phyloP scores from a whole-genome alignment of 2,888 invertebrate species.

The Anorthoa munda region DNA sequence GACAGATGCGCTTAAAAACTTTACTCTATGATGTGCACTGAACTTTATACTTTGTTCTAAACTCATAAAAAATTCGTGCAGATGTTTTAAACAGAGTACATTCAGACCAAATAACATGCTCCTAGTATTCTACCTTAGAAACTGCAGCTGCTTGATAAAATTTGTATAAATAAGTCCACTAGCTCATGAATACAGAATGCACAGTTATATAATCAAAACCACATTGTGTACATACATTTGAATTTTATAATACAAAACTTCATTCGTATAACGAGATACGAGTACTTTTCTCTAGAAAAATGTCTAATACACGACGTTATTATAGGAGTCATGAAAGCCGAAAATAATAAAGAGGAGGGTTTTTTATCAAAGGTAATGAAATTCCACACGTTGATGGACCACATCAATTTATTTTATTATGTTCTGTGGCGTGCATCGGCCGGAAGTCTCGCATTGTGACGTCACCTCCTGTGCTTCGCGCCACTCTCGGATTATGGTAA shows the following conservation, averaged over 20 bases:
- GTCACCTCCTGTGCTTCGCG: constrained; percentile 84
- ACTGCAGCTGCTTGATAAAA: constrained; percentile 35
- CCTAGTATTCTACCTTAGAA: constrained; percentile 18
- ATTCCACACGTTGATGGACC: constrained; percentile 76
- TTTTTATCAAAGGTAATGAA: constrained; percentile 74
- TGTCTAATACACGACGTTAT: constrained; percentile 52
- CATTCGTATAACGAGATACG: constrained; percentile 7
- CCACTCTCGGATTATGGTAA: constrained; percentile 88
- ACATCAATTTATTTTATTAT: constrained; percentile 76
- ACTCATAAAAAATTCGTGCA: constrained; percentile 38
- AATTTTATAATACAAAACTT: constrained; percentile 52
- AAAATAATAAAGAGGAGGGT: constrained; percentile 53
- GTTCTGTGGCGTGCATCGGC: constrained; percentile 69
- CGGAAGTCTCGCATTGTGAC: constrained; percentile 78
- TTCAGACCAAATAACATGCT: constrained; percentile 18
- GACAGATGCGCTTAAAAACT: constrained; percentile 30
- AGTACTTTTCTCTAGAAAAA: constrained; percentile 51
- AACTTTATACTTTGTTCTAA: constrained; percentile 32
- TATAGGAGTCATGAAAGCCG: constrained; percentile 49
- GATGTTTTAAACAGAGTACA: constrained; percentile 25
- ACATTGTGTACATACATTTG: constrained; percentile 48
- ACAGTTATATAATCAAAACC: constrained; percentile 58
- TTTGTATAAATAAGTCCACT: constrained; percentile 53
- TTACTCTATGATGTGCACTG: constrained; percentile 24
- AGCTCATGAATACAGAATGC: constrained; percentile 56